Conservation (phyloP, 2,888 invertebrate species). For the Drosophila gaucha region DNA sequence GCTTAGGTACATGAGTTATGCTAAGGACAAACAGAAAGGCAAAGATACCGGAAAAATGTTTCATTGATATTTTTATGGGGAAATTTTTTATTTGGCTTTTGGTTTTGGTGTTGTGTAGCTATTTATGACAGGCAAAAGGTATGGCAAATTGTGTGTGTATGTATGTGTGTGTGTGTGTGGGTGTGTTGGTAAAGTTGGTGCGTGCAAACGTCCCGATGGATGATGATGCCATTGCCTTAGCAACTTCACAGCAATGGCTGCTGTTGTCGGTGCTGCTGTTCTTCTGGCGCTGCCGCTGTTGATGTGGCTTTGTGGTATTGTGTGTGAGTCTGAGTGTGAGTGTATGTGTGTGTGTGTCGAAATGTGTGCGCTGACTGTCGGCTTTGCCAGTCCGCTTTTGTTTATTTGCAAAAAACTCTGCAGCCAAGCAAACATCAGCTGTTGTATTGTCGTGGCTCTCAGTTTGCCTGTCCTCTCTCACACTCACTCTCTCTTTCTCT, state of each 20-base stretch:
- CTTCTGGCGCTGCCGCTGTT: slow-evolving; percentile 22
- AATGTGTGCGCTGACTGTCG: slow-evolving; percentile 25
- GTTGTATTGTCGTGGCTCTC: slow-evolving; percentile 48
- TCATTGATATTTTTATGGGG: slow-evolving; percentile 76
- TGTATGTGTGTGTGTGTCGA: slow-evolving; percentile 17
- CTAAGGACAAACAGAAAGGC: slow-evolving; percentile 35
- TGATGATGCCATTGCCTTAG: slow-evolving; percentile 77
- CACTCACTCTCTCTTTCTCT: slow-evolving; percentile 12
- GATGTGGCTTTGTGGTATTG: slow-evolving; percentile 38
- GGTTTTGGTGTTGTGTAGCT: slow-evolving; percentile 46
- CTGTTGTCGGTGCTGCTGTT: slow-evolving; percentile 35
- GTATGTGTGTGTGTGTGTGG: slow-evolving; percentile 18
- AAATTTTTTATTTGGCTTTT: slow-evolving; percentile 53
- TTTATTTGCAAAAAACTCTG: slow-evolving; percentile 71
- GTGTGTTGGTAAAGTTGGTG: slow-evolving; percentile 43
- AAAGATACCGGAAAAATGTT: slow-evolving; percentile 48
- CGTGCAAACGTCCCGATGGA: slow-evolving; percentile 46
- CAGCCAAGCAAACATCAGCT: slow-evolving; percentile 58
- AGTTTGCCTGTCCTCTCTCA: slow-evolving; percentile 15
- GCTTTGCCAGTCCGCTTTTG: slow-evolving; percentile 62
- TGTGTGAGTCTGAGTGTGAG: slow-evolving; percentile 2
- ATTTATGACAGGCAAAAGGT: slow-evolving; percentile 59
- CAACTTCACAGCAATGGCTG: slow-evolving; percentile 55
- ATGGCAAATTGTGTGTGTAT: slow-evolving; percentile 16
- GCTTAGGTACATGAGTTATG: slow-evolving; percentile 43